Conservation (phyloP, 2,888 invertebrate species). For the Eristalinus sepulchralis region DNA sequence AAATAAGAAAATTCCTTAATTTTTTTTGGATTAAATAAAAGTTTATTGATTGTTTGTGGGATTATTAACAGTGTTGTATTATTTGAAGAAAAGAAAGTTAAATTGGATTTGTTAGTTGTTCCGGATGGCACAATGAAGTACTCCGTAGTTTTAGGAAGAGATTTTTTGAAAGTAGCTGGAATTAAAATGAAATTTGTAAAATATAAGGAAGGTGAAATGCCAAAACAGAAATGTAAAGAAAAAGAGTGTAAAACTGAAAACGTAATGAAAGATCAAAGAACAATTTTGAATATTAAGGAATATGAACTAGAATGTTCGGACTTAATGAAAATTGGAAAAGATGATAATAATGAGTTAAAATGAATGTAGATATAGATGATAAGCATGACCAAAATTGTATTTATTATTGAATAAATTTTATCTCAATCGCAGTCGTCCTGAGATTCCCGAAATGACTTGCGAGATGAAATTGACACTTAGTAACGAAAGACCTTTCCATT, state of each 20-base stretch:
- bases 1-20: not conserved
- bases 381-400: not conserved
- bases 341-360: constrained; percentile 2
- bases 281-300: not conserved
- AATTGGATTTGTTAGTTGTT: constrained; percentile 8
- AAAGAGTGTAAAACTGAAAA: not conserved
- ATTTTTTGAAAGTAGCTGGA: constrained; percentile 35
- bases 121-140: constrained; percentile 3
- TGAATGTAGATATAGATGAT: constrained; percentile 11
- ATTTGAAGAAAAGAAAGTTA: not conserved
- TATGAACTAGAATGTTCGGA: not conserved
- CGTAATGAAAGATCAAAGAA: too few relatives aligned
- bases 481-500: constrained; percentile 19
- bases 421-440: constrained; percentile 38
- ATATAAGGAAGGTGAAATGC: not conserved
- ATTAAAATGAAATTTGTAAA: constrained; percentile 14
- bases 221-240: not conserved
- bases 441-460: constrained; percentile 41
- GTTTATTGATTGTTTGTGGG: not conserved
- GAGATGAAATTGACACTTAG: constrained; percentile 47
- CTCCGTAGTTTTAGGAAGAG: not conserved
- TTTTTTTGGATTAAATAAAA: constrained; percentile 9
- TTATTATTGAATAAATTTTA: constrained; percentile 37
- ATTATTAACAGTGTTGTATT: not conserved
- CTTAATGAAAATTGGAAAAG: constrained; percentile 38